These are phyloP conservation scores for Perithous albicinctus DNA, from an alignment of 2,888 invertebrate genomes.

Conservation along the genomic window DNA sequence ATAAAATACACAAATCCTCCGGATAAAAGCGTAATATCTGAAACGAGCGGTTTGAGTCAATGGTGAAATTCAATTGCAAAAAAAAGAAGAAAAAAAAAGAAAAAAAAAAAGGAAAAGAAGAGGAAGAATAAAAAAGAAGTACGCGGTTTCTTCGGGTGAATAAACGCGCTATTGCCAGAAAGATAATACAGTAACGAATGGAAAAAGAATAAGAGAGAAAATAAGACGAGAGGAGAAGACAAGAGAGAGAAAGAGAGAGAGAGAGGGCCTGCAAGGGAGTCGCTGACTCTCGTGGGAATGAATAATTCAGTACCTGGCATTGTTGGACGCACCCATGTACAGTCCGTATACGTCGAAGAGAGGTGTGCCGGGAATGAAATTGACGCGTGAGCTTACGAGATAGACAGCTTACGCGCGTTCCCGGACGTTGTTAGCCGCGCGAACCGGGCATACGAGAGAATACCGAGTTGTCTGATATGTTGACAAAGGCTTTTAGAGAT, in stretches of 20 bases:
- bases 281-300: constrained; percentile 77
- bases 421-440: constrained; percentile 60
- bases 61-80: neutral
- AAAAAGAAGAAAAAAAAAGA: neutral
- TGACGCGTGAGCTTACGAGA: constrained; percentile 67
- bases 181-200: constrained; percentile 39
- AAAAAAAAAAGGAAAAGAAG: neutral
- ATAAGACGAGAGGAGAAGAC: constrained; percentile 57
- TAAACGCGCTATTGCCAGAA: neutral
- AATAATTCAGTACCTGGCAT: constrained; percentile 82
- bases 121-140: neutral
- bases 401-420: constrained; percentile 32
- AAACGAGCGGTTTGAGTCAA: neutral
- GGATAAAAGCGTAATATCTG: neutral
- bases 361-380: constrained; percentile 81
- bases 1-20: neutral
- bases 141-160: neutral
- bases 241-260: too few species aligned
- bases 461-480: too few species aligned
- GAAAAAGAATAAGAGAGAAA: constrained; percentile 58
- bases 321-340: constrained; percentile 82
- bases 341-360: constrained; percentile 73
- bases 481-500: constrained; percentile 13
- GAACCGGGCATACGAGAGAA: constrained; percentile 2
- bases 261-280: constrained; percentile 56